Evolutionary conservation across 2,797 vertebrate species (phyloP).

Genomic region (Gobionotothen gibberifrons): DNA sequence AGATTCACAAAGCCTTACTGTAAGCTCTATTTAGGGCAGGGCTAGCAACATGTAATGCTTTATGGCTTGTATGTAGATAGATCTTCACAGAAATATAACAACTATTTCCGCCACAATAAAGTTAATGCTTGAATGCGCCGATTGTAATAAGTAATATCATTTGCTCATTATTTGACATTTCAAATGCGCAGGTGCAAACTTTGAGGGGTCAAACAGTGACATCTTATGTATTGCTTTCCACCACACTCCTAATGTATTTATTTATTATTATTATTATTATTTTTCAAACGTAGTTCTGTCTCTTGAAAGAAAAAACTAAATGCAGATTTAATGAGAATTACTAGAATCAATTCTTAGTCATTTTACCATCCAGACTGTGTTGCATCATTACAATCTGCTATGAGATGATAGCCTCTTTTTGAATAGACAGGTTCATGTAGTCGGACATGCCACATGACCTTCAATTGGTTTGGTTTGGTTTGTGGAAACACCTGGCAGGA

Average conservation of each 20-base stretch:
- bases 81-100: slow-evolving; percentile 5
- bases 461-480: slow-evolving; percentile 10
- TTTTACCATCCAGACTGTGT: neutral
- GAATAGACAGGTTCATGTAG: slow-evolving; percentile 2
- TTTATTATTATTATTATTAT: neutral
- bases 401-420: slow-evolving; percentile 15
- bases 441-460: slow-evolving; percentile 15
- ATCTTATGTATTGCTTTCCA: neutral
- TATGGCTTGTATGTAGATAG: slow-evolving; percentile 10
- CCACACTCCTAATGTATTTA: neutral
- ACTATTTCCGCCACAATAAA: slow-evolving; percentile 5
- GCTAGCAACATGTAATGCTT: slow-evolving; percentile 3
- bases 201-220: neutral
- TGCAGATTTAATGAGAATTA: neutral
- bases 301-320: neutral
- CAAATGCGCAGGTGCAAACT: slow-evolving; percentile 1
- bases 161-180: slow-evolving; percentile 18
- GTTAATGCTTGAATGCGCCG: neutral
- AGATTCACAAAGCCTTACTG: slow-evolving; percentile 17
- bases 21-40: slow-evolving; percentile 18
- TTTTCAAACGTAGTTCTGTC: too few species aligned
- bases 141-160: slow-evolving; percentile 15
- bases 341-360: neutral
- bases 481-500: slow-evolving; percentile 25
- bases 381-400: slow-evolving; percentile 1